Evolutionary conservation across 2,113 vertebrate species (phyloP).

Genomic region (Panthera leo): DNA sequence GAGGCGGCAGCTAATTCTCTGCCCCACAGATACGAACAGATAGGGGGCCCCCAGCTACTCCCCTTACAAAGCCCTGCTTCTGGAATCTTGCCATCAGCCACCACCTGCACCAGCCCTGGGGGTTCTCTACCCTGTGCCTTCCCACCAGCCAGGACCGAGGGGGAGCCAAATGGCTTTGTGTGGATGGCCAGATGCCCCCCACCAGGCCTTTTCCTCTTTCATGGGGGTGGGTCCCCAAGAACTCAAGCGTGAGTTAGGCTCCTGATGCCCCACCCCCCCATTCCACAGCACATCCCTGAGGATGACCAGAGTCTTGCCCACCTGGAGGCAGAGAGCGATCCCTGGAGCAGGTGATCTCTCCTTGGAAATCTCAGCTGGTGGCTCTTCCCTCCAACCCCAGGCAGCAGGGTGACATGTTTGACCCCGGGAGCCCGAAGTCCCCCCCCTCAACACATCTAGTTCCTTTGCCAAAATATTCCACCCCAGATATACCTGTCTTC

Average conservation of each 20-base stretch:
- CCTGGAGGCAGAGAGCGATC: neutral
- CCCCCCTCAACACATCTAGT: neutral
- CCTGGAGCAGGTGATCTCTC: neutral
- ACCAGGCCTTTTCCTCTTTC: neutral
- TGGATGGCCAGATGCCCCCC: neutral
- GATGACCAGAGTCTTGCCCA: neutral
- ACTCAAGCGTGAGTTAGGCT: neutral
- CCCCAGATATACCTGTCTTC: neutral
- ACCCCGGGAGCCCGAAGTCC: neutral
- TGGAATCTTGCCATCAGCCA: slow-evolving; percentile 23
- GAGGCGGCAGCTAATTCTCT: neutral
- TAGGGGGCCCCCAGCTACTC: neutral
- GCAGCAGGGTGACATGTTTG: neutral
- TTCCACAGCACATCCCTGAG: neutral
- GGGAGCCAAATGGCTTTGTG: neutral
- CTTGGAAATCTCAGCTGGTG: neutral
- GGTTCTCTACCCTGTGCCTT: neutral
- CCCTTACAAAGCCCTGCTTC: neutral
- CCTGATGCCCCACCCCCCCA: neutral
- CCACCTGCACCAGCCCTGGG: neutral
- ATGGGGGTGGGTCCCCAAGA: neutral
- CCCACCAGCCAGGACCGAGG: neutral
- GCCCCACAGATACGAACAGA: neutral
- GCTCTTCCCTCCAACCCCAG: no score
- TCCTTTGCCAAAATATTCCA: neutral